Evolutionary conservation across 2,797 vertebrate species (phyloP).

Genomic region (Distichodus sexfasciatus): DNA sequence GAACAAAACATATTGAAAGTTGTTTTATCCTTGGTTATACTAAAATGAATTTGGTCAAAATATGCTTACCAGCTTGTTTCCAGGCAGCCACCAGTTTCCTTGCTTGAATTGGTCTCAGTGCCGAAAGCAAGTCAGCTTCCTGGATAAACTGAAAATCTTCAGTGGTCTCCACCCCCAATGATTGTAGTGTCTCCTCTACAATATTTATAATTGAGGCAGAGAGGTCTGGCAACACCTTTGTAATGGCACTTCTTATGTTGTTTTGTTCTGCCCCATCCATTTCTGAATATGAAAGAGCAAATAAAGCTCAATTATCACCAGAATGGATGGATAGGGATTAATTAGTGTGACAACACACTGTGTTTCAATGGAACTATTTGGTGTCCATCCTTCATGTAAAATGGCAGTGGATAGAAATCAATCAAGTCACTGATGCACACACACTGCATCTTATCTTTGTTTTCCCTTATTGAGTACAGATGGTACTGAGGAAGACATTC

Average conservation of each 20-base stretch:
- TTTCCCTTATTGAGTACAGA: slow-evolving; percentile 14
- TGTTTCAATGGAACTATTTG: slow-evolving; percentile 7
- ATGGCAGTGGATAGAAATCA: slow-evolving; percentile 21
- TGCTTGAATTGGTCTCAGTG: slow-evolving; percentile 22
- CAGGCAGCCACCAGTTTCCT: slow-evolving; percentile 33
- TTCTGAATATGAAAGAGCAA: background rate
- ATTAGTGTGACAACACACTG: background rate
- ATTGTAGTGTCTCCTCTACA: slow-evolving; percentile 22
- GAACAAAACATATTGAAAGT: background rate
- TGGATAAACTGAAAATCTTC: slow-evolving; percentile 38
- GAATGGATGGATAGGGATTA: too few relatives aligned
- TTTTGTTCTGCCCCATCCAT: background rate
- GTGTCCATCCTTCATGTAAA: slow-evolving; percentile 9
- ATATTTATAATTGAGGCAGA: slow-evolving; percentile 10
- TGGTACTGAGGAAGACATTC: slow-evolving; percentile 18
- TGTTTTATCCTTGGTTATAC: background rate
- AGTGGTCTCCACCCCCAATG: slow-evolving; percentile 16
- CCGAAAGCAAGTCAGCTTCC: too few relatives aligned
- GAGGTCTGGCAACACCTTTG: too few relatives aligned
- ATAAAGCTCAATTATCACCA: background rate
- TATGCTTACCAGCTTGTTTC: slow-evolving; percentile 21
- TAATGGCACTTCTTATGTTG: slow-evolving; percentile 17
- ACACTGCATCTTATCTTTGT: slow-evolving; percentile 13
- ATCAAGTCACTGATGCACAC: slow-evolving; percentile 13
- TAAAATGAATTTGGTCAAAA: background rate